Conservation (phyloP, 1,140 invertebrate species). For the Neodiprion lecontei region DNA sequence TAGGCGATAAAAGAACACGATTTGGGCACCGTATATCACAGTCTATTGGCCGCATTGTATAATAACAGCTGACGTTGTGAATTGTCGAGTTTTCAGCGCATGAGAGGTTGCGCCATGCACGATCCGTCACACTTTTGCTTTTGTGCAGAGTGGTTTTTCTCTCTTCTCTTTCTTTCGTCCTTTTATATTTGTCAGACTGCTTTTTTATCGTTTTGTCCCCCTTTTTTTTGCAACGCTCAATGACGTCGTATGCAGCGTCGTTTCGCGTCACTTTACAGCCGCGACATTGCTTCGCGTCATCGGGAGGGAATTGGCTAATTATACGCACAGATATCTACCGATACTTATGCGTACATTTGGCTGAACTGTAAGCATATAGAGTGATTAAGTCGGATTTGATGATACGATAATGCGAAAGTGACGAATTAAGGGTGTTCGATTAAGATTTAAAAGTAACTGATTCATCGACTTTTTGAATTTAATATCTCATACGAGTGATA, state of each 20-base stretch:
- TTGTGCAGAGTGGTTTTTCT: not conserved
- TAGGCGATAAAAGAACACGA: too few relatives aligned
- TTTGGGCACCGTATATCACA: too few relatives aligned
- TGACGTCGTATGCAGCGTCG: not conserved
- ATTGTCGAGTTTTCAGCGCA: not conserved
- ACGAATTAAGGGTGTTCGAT: too few relatives aligned
- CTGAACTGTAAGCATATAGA: too few relatives aligned
- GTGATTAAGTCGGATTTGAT: too few relatives aligned
- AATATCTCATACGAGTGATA: too few relatives aligned
- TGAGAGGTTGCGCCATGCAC: not conserved
- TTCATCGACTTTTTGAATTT: too few relatives aligned
- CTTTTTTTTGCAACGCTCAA: not conserved
- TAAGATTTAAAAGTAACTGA: too few relatives aligned
- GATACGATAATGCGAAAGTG: too few relatives aligned
- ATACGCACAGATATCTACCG: too few relatives aligned
- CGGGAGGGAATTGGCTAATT: not conserved
- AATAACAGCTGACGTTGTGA: slow-evolving; percentile 2
- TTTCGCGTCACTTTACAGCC: not conserved
- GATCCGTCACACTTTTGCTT: slow-evolving; percentile 15
- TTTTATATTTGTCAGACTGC: not conserved
- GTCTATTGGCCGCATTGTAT: not conserved
- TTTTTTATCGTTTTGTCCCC: not conserved
- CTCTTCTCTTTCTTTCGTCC: slow-evolving; percentile 5
- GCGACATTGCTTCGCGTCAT: not conserved
- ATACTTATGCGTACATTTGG: too few relatives aligned